Conservation (phyloP, 2,113 vertebrate species). For the Hemiscyllium ocellatum region DNA sequence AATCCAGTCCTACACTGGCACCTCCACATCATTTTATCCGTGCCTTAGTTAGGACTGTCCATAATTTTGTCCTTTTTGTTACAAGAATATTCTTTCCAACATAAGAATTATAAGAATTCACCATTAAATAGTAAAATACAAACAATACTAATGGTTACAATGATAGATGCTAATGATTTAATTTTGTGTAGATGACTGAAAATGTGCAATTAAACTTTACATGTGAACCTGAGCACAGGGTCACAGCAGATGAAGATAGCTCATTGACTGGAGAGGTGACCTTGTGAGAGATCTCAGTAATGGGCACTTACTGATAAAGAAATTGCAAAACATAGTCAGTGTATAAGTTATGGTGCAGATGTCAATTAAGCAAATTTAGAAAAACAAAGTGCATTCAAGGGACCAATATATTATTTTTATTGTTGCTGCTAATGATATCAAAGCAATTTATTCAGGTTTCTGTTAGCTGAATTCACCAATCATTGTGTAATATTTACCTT, state of each 20-base stretch:
- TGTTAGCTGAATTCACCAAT: not conserved
- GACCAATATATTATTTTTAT: slow-evolving; percentile 29
- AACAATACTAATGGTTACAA: not conserved
- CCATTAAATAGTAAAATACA: not conserved
- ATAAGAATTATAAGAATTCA: not conserved
- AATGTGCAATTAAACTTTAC: not conserved
- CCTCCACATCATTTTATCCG: no score
- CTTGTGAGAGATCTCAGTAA: slow-evolving; percentile 22
- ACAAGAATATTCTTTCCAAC: not conserved
- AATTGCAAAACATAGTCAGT: not conserved
- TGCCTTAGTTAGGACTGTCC: no score
- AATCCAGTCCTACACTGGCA: no score
- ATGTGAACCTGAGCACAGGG: not conserved
- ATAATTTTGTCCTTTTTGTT: not conserved
- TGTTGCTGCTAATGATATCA: not conserved
- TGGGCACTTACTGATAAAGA: not conserved
- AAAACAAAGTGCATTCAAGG: not conserved
- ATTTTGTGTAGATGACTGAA: not conserved
- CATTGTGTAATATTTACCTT: slow-evolving; percentile 6
- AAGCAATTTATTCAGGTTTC: not conserved
- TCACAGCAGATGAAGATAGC: not conserved
- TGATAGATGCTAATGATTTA: not conserved
- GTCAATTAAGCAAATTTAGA: not conserved
- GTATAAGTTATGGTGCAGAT: not conserved
- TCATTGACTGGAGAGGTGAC: slow-evolving; percentile 2